phyloP scores from a whole-genome alignment of 2,888 invertebrate genomes.

The Leptinotarsa juncta region DNA sequence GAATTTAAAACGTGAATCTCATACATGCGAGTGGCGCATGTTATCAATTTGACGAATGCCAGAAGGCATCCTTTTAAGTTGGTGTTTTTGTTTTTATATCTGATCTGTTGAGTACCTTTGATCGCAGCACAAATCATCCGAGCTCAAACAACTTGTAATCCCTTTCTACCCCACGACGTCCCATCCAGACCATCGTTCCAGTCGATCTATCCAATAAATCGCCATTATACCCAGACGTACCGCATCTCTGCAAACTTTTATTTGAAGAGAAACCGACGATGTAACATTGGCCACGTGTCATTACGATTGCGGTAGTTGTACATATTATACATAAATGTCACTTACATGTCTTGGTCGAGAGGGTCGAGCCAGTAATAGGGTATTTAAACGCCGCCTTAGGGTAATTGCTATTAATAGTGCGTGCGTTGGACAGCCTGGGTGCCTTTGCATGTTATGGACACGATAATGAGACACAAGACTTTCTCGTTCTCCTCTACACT shows the following conservation, averaged over 20 bases:
- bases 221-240: conserved; percentile 43
- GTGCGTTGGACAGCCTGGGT: conserved; percentile 61
- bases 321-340: conserved; percentile 62
- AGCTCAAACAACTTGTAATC: conserved; percentile 20
- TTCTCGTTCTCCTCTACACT: conserved; percentile 28
- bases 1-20: too few relatives aligned
- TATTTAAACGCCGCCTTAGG: conserved; percentile 64
- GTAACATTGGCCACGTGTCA: conserved; percentile 41
- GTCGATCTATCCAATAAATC: conserved; percentile 40
- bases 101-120: background rate
- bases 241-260: conserved; percentile 32
- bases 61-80: background rate
- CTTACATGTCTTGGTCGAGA: conserved; percentile 56
- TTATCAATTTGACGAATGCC: background rate
- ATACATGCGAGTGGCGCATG: background rate
- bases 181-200: conserved; percentile 31
- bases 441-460: conserved; percentile 64
- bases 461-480: conserved; percentile 61
- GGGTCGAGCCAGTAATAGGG: conserved; percentile 58
- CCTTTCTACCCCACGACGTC: conserved; percentile 4
- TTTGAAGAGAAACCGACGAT: conserved; percentile 28
- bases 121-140: conserved; percentile 12
- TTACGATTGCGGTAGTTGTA: conserved; percentile 45
- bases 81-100: background rate
- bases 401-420: conserved; percentile 64